Evolutionary conservation across 2,113 vertebrate species (phyloP).

Genomic region (Hypocryptadius cinnamomeus): DNA sequence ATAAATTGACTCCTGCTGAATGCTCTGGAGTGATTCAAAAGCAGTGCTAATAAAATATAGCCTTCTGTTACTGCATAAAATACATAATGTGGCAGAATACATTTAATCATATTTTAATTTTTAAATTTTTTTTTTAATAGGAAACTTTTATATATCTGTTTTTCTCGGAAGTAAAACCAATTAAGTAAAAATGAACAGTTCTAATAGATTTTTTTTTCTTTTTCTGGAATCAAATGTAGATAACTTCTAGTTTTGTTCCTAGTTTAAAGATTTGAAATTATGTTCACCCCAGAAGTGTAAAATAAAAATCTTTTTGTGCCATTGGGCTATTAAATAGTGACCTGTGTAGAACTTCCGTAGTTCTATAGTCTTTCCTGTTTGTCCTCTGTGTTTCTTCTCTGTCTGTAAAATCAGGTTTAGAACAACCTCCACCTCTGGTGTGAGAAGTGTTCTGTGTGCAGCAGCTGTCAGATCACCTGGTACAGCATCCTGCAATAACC

Average conservation of each 20-base stretch:
- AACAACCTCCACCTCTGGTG: not conserved
- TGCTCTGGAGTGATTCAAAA: slow-evolving; percentile 37
- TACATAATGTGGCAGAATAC: not conserved
- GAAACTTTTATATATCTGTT: not conserved
- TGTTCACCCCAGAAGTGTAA: not conserved
- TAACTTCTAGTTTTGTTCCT: not conserved
- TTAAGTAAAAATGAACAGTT: not conserved
- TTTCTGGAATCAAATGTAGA: not conserved
- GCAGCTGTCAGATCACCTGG: not conserved
- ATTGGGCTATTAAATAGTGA: not conserved
- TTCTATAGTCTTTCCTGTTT: not conserved
- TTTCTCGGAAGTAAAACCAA: not conserved
- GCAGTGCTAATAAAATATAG: not conserved
- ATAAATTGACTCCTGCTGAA: slow-evolving; percentile 53
- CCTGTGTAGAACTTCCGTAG: not conserved
- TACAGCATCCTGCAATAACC: not conserved
- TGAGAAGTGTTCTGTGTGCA: not conserved
- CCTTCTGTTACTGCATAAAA: not conserved
- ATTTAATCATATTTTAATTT: not conserved
- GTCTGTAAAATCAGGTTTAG: not conserved
- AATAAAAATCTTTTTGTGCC: not conserved
- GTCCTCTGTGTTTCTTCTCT: not conserved
- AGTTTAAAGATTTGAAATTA: not conserved
- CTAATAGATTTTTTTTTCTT: not conserved
- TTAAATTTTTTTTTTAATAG: not conserved